These are phyloP conservation scores for Cloeon dipterum DNA, from an alignment of 2,888 invertebrate species.

Conservation along the genomic window DNA sequence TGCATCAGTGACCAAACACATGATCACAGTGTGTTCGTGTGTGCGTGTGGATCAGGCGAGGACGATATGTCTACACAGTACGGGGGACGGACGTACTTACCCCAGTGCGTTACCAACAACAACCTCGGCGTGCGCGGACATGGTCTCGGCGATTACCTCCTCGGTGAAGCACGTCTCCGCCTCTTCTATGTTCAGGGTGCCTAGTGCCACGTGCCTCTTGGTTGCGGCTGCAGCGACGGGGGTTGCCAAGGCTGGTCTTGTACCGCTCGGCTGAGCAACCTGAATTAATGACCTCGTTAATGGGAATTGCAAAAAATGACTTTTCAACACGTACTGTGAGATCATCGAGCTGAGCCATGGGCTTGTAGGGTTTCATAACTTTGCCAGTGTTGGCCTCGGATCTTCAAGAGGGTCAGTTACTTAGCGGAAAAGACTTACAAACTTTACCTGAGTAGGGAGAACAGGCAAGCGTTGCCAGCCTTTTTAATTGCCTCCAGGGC, in stretches of 20 bases:
- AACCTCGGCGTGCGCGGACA: not conserved
- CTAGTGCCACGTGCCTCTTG: not conserved
- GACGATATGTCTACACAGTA: too few relatives aligned
- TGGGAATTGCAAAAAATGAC: not conserved
- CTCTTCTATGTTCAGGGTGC: not conserved
- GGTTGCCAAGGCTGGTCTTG: not conserved
- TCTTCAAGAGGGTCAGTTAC: too few relatives aligned
- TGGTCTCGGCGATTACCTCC: not conserved
- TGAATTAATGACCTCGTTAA: not conserved
- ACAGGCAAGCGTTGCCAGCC: not conserved
- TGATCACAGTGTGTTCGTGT: too few relatives aligned
- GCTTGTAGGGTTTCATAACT: not conserved
- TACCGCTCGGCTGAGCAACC: not conserved
- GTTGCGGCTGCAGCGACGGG: not conserved
- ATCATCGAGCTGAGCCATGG: not conserved
- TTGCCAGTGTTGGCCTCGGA: not conserved
- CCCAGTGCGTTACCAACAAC: not conserved
- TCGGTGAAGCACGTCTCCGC: not conserved
- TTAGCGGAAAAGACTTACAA: too few relatives aligned
- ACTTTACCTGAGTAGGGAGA: not conserved
- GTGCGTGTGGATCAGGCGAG: too few relatives aligned
- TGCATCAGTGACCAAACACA: too few relatives aligned
- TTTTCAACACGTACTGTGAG: not conserved
- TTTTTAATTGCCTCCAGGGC: not conserved
- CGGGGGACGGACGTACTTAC: too few relatives aligned